These are phyloP conservation scores for Lates japonicus DNA, from an alignment of 2,797 vertebrate species.

Conservation along the genomic window DNA sequence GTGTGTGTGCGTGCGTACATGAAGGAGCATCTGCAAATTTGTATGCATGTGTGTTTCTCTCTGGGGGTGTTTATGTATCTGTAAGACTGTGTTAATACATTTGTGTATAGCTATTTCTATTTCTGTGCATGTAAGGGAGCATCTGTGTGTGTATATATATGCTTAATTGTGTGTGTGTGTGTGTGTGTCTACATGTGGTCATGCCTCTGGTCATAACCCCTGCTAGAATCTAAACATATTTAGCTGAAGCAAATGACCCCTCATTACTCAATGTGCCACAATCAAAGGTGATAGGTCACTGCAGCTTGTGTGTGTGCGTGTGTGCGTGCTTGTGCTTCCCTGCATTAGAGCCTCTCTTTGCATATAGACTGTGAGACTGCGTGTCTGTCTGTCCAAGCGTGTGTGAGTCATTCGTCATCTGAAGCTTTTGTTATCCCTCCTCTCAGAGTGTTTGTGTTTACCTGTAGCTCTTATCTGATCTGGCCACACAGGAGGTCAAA, in stretches of 20 bases:
- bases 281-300: slow-evolving; percentile 68
- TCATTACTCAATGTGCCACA: slow-evolving; percentile 79
- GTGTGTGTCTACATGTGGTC: slow-evolving; percentile 60
- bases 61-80: slow-evolving; percentile 27
- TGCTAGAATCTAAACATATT: slow-evolving; percentile 71
- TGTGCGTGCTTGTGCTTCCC: slow-evolving; percentile 32
- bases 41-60: slow-evolving; percentile 22
- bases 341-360: slow-evolving; percentile 35
- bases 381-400: not conserved
- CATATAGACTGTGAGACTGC: slow-evolving; percentile 2
- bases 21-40: slow-evolving; percentile 46
- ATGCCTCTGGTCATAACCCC: slow-evolving; percentile 56
- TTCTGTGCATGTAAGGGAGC: slow-evolving; percentile 1
- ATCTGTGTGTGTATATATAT: slow-evolving; percentile 22
- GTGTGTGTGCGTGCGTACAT: slow-evolving; percentile 30
- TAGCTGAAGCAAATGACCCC: slow-evolving; percentile 75
- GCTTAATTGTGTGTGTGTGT: slow-evolving; percentile 15
- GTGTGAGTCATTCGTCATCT: slow-evolving; percentile 64
- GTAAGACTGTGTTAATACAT: slow-evolving; percentile 5
- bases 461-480: slow-evolving; percentile 76
- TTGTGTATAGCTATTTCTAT: slow-evolving; percentile 19
- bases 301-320: slow-evolving; percentile 33
- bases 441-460: slow-evolving; percentile 77
- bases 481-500: slow-evolving; percentile 69
- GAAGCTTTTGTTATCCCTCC: slow-evolving; percentile 66